Evolutionary conservation across 2,113 vertebrate species (phyloP), one percentile per base, ranked within the genome.

Genomic region (Ramphastos sulfuratus): DNA sequence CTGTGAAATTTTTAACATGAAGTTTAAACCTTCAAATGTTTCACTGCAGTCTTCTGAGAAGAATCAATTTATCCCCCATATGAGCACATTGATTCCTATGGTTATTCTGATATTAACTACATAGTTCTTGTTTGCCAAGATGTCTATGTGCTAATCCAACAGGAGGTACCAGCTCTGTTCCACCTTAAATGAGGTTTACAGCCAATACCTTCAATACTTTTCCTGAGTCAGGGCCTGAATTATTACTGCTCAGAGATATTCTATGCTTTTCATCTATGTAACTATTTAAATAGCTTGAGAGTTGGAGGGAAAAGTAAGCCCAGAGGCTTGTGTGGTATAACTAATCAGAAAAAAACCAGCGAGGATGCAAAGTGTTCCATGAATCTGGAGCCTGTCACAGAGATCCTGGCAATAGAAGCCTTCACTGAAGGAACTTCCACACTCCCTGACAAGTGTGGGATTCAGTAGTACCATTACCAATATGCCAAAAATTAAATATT

Each of bases 391-490:
- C 10, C 46, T 42, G 30, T 15, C 46, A 63, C 25, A 59, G 25
- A 66, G 31, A 5, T 74, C 13, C 13, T 83, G 52, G 59, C 2
- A 33, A 10, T 6, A 50, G 6, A 39, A 54, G 2, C 70, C 60
- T 80, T 80, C 9, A 4, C 0, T 66, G 46, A 6, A 83, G 20
- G 10, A 59, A 50, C 8, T 63, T 27, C 8, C 66, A 0, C 3
- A 4, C 10, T 80, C 8, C 7, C 5, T 76, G 12, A n/a, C 6
- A 76, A 30, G 3, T 8, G 11, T 60, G 42, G 6, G 21, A 56
- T 64, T 69, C 48, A 25, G 5, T 17, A 20, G 2, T 4, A 4
- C 52, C 9, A 35, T 3, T 39, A 39, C 37, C 63, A 37, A 5
- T 19, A 63, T 48, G 14, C 19, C 25, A 33, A 64, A 90, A 67